Evolutionary conservation across 1,140 invertebrate species (phyloP).

Genomic region (fruit fly (Drosophila melanogaster)): DNA sequence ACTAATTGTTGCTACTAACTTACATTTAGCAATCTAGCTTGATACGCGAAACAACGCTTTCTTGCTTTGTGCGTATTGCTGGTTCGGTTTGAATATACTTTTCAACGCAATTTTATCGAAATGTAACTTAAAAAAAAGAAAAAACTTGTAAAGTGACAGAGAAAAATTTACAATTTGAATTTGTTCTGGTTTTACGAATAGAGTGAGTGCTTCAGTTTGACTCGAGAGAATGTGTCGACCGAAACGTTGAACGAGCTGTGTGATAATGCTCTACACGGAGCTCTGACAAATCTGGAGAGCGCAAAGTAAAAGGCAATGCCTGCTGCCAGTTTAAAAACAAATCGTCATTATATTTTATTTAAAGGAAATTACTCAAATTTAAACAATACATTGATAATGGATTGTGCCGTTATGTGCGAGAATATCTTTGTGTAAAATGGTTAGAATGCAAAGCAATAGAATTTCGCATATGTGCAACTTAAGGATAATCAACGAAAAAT

Average conservation of each 20-base stretch:
- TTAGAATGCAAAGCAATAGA: no score
- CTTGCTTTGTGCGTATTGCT: background rate
- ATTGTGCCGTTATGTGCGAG: background rate
- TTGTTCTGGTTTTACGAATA: constrained; percentile 34
- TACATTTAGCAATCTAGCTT: no score
- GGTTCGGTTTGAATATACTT: background rate
- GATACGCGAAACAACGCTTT: background rate
- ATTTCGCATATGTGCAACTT: no score
- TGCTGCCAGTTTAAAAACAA: background rate
- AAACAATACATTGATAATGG: no score
- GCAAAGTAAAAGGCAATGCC: constrained; percentile 13
- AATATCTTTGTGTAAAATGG: background rate
- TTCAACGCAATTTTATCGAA: constrained; percentile 1
- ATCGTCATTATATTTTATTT: no score
- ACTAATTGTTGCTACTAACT: no score
- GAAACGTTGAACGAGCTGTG: constrained; percentile 63
- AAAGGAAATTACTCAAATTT: no score
- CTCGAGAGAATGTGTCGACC: constrained; percentile 55
- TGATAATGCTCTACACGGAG: constrained; percentile 20
- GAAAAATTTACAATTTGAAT: constrained; percentile 38
- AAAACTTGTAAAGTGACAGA: background rate
- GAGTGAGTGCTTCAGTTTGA: constrained; percentile 10
- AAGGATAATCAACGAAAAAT: background rate
- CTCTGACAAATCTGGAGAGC: background rate
- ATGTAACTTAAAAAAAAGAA: no score